These are phyloP conservation scores for Dicranocentrus wangi DNA, from an alignment of 2,888 invertebrate species.

Conservation along the genomic window DNA sequence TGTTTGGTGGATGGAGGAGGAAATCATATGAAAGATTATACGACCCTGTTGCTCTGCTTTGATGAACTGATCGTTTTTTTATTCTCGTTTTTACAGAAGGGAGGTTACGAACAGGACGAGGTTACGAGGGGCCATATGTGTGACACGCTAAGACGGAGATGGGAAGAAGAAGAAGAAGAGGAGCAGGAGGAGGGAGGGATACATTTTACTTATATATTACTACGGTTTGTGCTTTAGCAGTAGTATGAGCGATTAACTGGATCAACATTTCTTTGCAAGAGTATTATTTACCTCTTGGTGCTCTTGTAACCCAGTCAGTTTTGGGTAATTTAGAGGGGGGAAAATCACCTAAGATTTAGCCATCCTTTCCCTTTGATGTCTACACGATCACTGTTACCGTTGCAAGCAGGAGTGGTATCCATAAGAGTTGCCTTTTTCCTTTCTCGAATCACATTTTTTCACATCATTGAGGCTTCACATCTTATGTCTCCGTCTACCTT, in stretches of 20 bases:
- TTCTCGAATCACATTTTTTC: conserved; percentile 52
- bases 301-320: background rate
- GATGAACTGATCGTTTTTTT: conserved; percentile 40
- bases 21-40: conserved; percentile 9
- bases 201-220: no score
- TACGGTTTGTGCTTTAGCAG: no score
- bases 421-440: conserved; percentile 30
- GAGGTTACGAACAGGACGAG: background rate
- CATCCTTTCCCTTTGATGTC: conserved; percentile 51
- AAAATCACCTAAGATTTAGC: conserved; percentile 23
- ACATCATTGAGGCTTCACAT: conserved; percentile 41
- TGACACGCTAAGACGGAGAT: background rate
- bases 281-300: background rate
- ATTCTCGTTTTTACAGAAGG: conserved; percentile 12
- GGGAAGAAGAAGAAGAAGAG: no score
- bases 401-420: no score
- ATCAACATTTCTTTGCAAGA: conserved; percentile 4
- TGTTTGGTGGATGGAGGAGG: no score
- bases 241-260: background rate
- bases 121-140: no score
- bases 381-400: conserved; percentile 46
- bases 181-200: no score
- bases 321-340: background rate
- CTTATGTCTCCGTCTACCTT: background rate
- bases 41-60: conserved; percentile 60